A percentile compares a stretch with the other conserved stretches of the same genome.
Evolutionary conservation across 1,140 invertebrate species (phyloP).

Genomic region (Ceratosolen solmsi): DNA sequence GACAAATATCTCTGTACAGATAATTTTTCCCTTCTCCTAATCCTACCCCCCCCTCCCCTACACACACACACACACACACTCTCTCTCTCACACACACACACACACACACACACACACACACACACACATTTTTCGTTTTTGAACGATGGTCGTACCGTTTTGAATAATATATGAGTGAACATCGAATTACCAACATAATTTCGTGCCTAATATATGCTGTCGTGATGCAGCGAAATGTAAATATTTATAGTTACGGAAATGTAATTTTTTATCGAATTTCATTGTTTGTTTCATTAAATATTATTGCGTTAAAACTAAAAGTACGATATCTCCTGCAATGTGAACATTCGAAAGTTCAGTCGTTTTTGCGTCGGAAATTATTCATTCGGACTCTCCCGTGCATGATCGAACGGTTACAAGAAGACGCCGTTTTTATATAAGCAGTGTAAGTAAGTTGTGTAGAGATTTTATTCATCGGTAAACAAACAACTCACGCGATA

Average conservation of each 20-base stretch:
- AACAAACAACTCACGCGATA: constrained; percentile 59
- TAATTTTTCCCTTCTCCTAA: no score
- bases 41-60: no score
- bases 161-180: no score
- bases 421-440: neutral
- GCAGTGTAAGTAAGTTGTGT: neutral
- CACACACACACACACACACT: no score
- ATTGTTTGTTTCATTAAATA: neutral
- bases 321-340: neutral
- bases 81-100: no score
- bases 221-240: neutral
- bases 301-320: neutral
- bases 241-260: neutral
- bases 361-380: neutral
- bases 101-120: no score
- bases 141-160: no score
- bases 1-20: no score
- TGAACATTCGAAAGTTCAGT: neutral
- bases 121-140: no score
- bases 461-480: constrained; percentile 22
- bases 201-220: neutral
- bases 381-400: neutral
- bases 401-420: neutral
- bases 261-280: neutral
- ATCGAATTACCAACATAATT: neutral